These are phyloP conservation scores for Agrotis clavis DNA, from an alignment of 2,888 invertebrate species.

Conservation along the genomic window DNA sequence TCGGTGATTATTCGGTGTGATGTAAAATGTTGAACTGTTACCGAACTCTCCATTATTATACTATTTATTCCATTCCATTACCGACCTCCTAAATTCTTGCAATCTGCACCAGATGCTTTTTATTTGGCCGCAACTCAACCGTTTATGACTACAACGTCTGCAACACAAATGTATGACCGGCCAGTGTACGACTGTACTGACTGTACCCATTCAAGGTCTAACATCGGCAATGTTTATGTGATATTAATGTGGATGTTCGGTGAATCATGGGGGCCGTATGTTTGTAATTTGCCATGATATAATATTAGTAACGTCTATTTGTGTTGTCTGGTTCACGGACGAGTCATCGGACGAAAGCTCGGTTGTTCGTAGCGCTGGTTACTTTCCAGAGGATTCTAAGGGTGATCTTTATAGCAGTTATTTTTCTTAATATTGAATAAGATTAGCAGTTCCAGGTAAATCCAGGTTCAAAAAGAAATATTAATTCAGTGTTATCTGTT, in stretches of 20 bases:
- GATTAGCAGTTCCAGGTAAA: conserved; percentile 9
- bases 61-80: not conserved
- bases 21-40: not conserved
- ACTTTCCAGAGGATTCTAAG: too few species aligned
- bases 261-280: conserved; percentile 29
- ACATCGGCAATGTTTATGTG: conserved; percentile 27
- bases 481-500: not conserved
- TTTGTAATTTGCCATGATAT: conserved; percentile 41
- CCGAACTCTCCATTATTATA: too few species aligned
- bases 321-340: conserved; percentile 15
- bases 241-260: conserved; percentile 25
- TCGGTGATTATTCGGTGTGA: not conserved
- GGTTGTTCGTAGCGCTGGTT: not conserved
- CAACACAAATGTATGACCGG: not conserved
- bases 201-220: conserved; percentile 33
- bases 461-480: not conserved
- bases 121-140: conserved; percentile 40
- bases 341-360: not conserved
- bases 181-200: conserved; percentile 11
- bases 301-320: conserved; percentile 35
- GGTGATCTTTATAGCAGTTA: too few species aligned
- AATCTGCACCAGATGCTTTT: conserved; percentile 49
- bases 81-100: conserved; percentile 15
- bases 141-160: not conserved
- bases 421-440: not conserved